Evolutionary conservation across 2,888 invertebrate species (phyloP).

Genomic region (Brachyopa scutellaris): DNA sequence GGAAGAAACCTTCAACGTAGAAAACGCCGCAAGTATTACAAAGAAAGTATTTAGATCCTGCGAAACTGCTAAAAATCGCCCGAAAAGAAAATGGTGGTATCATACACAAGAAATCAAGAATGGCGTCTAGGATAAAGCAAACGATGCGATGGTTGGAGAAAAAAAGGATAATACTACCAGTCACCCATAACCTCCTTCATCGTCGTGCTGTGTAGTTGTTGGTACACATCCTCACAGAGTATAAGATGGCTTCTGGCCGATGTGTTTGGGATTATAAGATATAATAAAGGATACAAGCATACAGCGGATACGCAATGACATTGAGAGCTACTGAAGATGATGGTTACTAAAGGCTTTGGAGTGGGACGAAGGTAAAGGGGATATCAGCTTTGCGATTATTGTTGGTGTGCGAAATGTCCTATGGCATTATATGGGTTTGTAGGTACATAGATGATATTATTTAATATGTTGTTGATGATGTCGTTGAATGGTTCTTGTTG

Average conservation of each 20-base stretch:
- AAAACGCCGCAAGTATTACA: constrained; percentile 43
- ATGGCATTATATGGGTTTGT: constrained; percentile 52
- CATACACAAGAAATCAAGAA: constrained; percentile 54
- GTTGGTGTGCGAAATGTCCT: constrained; percentile 59
- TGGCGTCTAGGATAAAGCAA: constrained; percentile 52
- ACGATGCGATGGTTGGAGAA: background rate
- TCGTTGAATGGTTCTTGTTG: constrained; percentile 47
- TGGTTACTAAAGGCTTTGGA: constrained; percentile 18
- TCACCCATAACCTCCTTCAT: constrained; percentile 46
- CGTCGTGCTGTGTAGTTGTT: constrained; percentile 23
- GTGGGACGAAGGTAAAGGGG: background rate
- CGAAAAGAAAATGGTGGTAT: constrained; percentile 63
- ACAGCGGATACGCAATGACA: constrained; percentile 51
- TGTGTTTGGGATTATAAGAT: constrained; percentile 60
- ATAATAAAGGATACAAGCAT: constrained; percentile 53
- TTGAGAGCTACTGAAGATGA: constrained; percentile 42
- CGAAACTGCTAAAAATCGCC: constrained; percentile 50
- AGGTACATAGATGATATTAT: constrained; percentile 53
- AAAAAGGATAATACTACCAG: constrained; percentile 39
- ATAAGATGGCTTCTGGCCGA: constrained; percentile 53
- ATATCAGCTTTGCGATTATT: constrained; percentile 57
- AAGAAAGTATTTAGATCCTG: constrained; percentile 49
- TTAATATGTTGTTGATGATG: constrained; percentile 57
- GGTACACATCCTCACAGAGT: constrained; percentile 8
- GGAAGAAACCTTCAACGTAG: constrained; percentile 43